These are phyloP conservation scores for Isurus oxyrinchus DNA, from an alignment of 2,113 vertebrate genomes.

Conservation along the genomic window DNA sequence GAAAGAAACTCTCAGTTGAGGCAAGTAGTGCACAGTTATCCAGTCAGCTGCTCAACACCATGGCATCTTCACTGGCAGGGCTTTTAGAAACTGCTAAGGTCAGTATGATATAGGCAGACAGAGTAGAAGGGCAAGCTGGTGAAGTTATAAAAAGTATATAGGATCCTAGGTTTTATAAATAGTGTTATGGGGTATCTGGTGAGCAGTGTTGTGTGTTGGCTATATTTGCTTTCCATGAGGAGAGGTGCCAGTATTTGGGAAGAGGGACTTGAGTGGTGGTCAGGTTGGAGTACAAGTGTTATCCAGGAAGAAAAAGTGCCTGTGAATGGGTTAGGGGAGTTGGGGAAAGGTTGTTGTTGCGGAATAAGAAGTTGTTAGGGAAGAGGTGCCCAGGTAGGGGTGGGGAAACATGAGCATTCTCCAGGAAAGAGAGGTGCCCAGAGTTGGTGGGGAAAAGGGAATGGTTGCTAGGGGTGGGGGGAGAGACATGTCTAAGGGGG, in stretches of 20 bases:
- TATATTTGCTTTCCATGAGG: background rate
- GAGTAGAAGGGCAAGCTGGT: background rate
- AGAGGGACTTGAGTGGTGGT: no score
- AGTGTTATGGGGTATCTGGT: background rate
- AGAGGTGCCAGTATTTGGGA: background rate
- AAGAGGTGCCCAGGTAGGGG: background rate
- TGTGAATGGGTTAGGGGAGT: background rate
- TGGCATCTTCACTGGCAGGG: no score
- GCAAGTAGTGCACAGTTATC: conserved; percentile 45
- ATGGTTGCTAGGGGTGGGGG: background rate
- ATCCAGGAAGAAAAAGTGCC: background rate
- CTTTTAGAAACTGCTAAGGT: background rate
- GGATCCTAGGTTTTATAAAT: background rate
- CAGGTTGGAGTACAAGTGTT: background rate
- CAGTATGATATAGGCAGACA: background rate
- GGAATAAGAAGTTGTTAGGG: background rate
- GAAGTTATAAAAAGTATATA: no score
- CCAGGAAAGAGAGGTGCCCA: background rate
- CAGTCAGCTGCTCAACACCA: background rate
- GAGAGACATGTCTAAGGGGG: no score
- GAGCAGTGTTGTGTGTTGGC: background rate
- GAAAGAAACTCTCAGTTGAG: conserved; percentile 69
- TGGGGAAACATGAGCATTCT: background rate
- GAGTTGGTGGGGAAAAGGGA: no score
- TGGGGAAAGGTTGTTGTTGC: background rate